Conservation (phyloP, 64 coral and sea anemone species). For the Pachyseris speciosa region DNA sequence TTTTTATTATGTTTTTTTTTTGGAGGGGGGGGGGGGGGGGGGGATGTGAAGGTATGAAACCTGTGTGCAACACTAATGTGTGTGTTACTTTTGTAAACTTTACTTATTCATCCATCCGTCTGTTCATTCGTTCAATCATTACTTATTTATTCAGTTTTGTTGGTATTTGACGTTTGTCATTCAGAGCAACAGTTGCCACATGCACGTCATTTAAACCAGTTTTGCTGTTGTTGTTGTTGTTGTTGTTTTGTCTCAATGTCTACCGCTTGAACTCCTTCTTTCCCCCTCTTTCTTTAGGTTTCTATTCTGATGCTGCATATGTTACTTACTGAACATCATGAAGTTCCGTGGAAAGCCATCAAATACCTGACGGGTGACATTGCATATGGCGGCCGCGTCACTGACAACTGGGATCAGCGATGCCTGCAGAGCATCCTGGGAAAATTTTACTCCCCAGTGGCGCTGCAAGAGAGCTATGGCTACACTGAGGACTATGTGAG, state of each 20-base stretch:
- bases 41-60: too few relatives aligned
- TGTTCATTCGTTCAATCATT: too few relatives aligned
- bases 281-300: conserved; percentile 47
- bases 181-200: too few relatives aligned
- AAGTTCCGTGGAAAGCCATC: conserved; percentile 89
- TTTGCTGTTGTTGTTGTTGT: background rate
- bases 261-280: background rate
- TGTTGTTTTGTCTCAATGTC: background rate
- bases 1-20: too few relatives aligned
- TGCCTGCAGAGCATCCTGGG: conserved; percentile 89
- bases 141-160: too few relatives aligned
- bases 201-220: too few relatives aligned
- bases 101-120: too few relatives aligned
- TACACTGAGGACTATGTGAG: conserved; percentile 86
- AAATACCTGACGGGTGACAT: conserved; percentile 92
- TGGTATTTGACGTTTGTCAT: too few relatives aligned
- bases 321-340: conserved; percentile 87
- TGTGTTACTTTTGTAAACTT: too few relatives aligned
- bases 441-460: conserved; percentile 80
- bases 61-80: too few relatives aligned
- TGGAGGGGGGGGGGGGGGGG: too few relatives aligned
- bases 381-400: conserved; percentile 91
- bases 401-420: conserved; percentile 92
- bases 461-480: conserved; percentile 76
- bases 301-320: conserved; percentile 93